Percentiles rank a stretch among this genome's conserved stretches.
These are phyloP conservation scores for Characodon lateralis DNA, from an alignment of 2,797 vertebrate species.

Conservation along the genomic window DNA sequence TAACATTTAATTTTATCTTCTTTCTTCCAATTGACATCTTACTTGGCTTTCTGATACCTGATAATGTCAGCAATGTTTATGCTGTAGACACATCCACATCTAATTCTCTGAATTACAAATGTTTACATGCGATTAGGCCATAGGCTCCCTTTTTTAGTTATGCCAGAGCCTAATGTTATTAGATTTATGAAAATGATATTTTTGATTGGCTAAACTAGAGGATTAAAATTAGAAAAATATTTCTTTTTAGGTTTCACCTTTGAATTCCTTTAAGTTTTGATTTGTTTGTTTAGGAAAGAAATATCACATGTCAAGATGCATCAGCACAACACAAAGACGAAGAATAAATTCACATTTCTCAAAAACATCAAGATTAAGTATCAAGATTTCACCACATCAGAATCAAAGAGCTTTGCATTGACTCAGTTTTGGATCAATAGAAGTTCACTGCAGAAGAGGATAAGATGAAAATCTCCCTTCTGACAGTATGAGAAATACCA, in stretches of 20 bases:
- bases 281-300: background rate
- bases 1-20: background rate
- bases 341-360: constrained; percentile 7
- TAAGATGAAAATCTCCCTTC: background rate
- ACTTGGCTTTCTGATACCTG: background rate
- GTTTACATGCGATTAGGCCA: background rate
- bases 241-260: background rate
- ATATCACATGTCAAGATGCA: background rate
- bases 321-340: background rate
- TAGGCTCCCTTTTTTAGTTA: background rate
- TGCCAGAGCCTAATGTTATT: background rate
- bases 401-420: constrained; percentile 33
- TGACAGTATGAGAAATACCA: background rate
- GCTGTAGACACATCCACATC: background rate
- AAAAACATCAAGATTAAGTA: constrained; percentile 18
- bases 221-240: background rate
- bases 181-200: background rate
- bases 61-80: background rate
- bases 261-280: background rate
- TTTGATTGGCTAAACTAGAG: background rate
- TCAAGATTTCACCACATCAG: constrained; percentile 22
- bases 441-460: constrained; percentile 26
- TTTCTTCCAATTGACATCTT: background rate
- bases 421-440: constrained; percentile 35
- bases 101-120: background rate